A percentile compares a stretch with the other conserved stretches of the same genome.
Evolutionary conservation across 1,140 invertebrate genomes (phyloP).

Genomic region (Cotesia typhae): DNA sequence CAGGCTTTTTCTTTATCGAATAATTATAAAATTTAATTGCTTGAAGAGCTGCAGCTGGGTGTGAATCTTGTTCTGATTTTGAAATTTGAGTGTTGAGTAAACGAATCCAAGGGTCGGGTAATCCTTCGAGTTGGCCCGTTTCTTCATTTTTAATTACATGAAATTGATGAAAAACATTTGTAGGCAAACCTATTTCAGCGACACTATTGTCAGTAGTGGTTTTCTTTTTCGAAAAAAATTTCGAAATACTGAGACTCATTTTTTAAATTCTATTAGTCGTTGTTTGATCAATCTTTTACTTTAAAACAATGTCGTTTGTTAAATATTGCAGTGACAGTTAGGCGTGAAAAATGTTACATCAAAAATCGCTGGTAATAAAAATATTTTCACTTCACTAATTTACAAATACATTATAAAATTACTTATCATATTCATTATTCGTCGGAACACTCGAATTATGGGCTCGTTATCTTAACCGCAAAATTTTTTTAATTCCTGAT

Average conservation of each 20-base stretch:
- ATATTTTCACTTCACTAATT: too few relatives aligned
- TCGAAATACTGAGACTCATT: slow-evolving; percentile 60
- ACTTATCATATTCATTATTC: slow-evolving; percentile 3
- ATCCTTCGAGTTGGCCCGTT: slow-evolving; percentile 80
- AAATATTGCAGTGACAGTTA: neutral
- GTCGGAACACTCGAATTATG: neutral
- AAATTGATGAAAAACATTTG: slow-evolving; percentile 80
- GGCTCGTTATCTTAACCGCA: slow-evolving; percentile 3
- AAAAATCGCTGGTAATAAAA: too few relatives aligned
- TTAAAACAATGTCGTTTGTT: neutral
- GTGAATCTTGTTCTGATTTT: slow-evolving; percentile 86
- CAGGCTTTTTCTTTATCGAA: slow-evolving; percentile 79
- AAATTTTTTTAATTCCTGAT: neutral
- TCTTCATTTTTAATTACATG: slow-evolving; percentile 82
- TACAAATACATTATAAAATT: neutral
- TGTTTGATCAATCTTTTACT: neutral
- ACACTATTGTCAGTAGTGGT: slow-evolving; percentile 46
- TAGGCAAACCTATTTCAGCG: slow-evolving; percentile 77
- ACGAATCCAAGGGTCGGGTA: slow-evolving; percentile 80
- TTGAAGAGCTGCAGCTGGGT: slow-evolving; percentile 89
- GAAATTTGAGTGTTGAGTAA: slow-evolving; percentile 89
- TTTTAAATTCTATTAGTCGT: slow-evolving; percentile 31
- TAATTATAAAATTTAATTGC: slow-evolving; percentile 93
- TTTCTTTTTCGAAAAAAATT: slow-evolving; percentile 61
- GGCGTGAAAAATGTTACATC: too few relatives aligned